Base-by-base conservation (phyloP, 2,797 vertebrate species). In the Leptoclinus maculatus region DNA sequence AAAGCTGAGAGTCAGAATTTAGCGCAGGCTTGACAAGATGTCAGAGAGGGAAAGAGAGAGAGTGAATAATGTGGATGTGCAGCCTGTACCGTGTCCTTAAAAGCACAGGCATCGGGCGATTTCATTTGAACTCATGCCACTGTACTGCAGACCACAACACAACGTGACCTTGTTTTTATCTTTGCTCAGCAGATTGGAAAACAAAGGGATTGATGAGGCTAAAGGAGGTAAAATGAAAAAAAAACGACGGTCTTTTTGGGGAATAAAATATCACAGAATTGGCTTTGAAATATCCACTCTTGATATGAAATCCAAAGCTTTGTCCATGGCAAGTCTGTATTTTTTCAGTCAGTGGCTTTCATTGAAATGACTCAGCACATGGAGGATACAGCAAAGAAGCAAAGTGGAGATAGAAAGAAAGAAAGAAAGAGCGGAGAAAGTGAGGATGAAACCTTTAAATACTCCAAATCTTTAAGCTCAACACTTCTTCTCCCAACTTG, bases 131-230 rank as follows among this genome's bases (percentile, higher is more conserved):
- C 83, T 23, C 1, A 6, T 71, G 78, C 79, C 86, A 84, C 49
- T 17, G 80, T 16, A 29, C 71, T 82, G 77, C 75, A 69, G 72
- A 87, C 77, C 74, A 77, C 82, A 38, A 81, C 71, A 57, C 47
- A 27, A 69, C 53, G 9, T 68, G 74, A 89, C 83, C 88, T 83
- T 78, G 82, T 80, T 91, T 89, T 83, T 84, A 87, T 86, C 79
- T 77, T 67, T 70, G 73, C 84, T 91, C 86, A 86, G 89, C 90
- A 90, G 79, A 88, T 74, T 68, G 71, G 64, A 83, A 84, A 87
- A 88, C 71, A 66, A 86, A 87, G 32, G 66, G 62, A 83, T 29
- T 8, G 21, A 39, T 51, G 0, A 10, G 4, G 25, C 36, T 11
- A 53, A 78, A 76, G 66, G 32, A 80, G 67, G 62, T 76, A 65